A percentile compares a stretch with the other conserved stretches of the same genome.
These are phyloP conservation scores for Lasioglossum villosulum DNA, from an alignment of 2,888 invertebrate species.

Conservation along the genomic window DNA sequence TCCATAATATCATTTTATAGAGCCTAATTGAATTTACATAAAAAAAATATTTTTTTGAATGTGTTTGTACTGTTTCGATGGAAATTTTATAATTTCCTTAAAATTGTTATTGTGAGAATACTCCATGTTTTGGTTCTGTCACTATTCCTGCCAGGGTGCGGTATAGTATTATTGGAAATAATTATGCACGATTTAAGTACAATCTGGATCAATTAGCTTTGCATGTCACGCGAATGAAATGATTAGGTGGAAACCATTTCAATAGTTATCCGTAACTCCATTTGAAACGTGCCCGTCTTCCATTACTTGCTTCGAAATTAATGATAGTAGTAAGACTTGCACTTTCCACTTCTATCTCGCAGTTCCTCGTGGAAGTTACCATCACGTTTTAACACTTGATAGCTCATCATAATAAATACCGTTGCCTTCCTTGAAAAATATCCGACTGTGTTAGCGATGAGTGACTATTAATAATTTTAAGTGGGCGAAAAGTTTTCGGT, in stretches of 20 bases:
- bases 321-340: conserved; percentile 19
- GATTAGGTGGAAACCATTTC: not conserved
- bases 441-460: conserved; percentile 2
- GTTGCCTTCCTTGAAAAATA: conserved; percentile 23
- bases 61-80: too few species aligned
- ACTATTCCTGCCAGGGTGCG: too few species aligned
- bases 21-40: too few species aligned
- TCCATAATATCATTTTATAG: too few species aligned
- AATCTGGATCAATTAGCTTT: not conserved
- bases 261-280: not conserved
- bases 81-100: too few species aligned
- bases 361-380: conserved; percentile 8
- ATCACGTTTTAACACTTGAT: conserved; percentile 36
- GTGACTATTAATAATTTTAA: conserved; percentile 31
- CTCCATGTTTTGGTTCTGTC: too few species aligned
- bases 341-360: conserved; percentile 25
- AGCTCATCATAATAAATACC: conserved; percentile 29
- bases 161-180: not conserved
- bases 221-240: too few species aligned
- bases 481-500: conserved; percentile 20
- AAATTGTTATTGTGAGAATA: too few species aligned
- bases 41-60: too few species aligned
- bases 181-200: not conserved
- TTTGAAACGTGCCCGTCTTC: conserved; percentile 14
- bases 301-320: conserved; percentile 21